A percentile compares a stretch with the other conserved stretches of the same genome.
Conservation (phyloP, 2,888 invertebrate genomes). For the Metopia argyrocephala region DNA sequence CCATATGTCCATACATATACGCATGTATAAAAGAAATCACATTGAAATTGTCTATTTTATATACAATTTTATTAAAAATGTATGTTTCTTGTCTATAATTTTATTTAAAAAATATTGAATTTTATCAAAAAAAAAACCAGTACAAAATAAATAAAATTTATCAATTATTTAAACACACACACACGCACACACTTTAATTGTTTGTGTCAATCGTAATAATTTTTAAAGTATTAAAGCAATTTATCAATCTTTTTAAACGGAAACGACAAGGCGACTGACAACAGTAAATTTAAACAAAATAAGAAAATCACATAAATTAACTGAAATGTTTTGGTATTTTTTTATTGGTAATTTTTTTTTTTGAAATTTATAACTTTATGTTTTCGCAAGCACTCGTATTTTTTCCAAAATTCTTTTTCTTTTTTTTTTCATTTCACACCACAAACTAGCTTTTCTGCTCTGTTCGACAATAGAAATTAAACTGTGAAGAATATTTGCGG, state of each 20-base stretch:
- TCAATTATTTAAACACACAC: slow-evolving; percentile 47
- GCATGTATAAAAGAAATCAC: too few relatives aligned
- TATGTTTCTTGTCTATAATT: background rate
- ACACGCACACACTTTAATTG: too few relatives aligned
- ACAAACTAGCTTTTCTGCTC: slow-evolving; percentile 68
- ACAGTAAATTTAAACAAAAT: background rate
- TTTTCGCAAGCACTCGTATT: too few relatives aligned
- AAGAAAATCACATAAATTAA: background rate
- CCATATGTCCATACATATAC: too few relatives aligned
- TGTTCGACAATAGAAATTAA: slow-evolving; percentile 69
- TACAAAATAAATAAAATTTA: slow-evolving; percentile 43
- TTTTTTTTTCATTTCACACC: background rate
- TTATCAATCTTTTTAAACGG: slow-evolving; percentile 29
- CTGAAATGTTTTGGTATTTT: too few relatives aligned
- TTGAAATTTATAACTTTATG: background rate
- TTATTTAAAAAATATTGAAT: background rate
- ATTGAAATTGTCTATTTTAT: too few relatives aligned
- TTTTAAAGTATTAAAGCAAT: slow-evolving; percentile 7
- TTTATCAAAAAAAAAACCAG: slow-evolving; percentile 32
- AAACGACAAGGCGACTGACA: slow-evolving; percentile 9
- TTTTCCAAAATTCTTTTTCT: too few relatives aligned
- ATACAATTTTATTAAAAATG: too few relatives aligned
- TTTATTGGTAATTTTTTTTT: slow-evolving; percentile 18
- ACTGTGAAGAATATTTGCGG: slow-evolving; percentile 65
- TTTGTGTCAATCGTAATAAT: slow-evolving; percentile 31